Evolutionary conservation across 2,797 vertebrate genomes (phyloP), one percentile per base, ranked within the genome.

Genomic region (Poecilia wingei): DNA sequence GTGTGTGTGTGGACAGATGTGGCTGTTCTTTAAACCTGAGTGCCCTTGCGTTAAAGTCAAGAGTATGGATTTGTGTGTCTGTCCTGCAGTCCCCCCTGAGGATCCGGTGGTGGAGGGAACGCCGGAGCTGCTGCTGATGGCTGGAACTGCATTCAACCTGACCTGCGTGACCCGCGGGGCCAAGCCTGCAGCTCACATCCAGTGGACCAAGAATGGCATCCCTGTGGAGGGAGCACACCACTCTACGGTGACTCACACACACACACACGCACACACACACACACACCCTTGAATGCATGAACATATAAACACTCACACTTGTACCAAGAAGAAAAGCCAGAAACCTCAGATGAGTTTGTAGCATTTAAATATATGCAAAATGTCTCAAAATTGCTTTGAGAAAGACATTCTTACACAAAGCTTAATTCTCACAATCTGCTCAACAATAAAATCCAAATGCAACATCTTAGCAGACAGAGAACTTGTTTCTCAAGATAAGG

Each of bases 131-230:
- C 93, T 98, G 85, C 93, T 99, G 84, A 96, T 96, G 31, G 98
- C 98, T 0, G 97, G 97, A n/a, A 96, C 92, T 0, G 96, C 96
- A 0, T 95, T 96, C 93, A 99, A 98, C 93, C 96, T 98, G 90
- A 98, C 97, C 0, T 99, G 98, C 80, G 92, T 96, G 75, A 97
- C 97, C 2, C 95, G 96, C 25, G 97, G 95, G 0, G 98, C 98
- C 90, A 99, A 99, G 84, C 98, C 98, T 0, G 97, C 97, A 0
- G 98, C 97, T 0, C 95, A 95, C 78, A 98, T 98, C 82, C 89
- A 96, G 90, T 98, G 98, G 98, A 96, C 96, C 94, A 96, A 97
- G 16, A 97, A 98, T 0, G 97, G 97, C 66, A 86, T 94, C 0
- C 85, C 93, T 46, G 95, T 97, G 88, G 95, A 97, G 0, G 97